Evolutionary conservation across 2,797 vertebrate genomes (phyloP).

Genomic region (Chlorospingus flavigularis): DNA sequence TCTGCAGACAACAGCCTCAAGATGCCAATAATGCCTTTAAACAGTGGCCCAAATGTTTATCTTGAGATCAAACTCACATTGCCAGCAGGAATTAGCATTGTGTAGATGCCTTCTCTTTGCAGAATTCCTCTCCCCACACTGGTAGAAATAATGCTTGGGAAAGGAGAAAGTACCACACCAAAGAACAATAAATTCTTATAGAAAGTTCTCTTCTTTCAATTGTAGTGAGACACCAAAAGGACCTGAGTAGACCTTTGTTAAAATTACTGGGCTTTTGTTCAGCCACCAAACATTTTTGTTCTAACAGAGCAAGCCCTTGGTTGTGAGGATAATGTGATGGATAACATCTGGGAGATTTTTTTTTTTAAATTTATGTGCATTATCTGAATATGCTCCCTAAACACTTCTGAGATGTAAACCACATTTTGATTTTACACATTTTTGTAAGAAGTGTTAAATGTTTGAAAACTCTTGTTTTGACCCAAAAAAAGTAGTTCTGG

Average conservation of each 20-base stretch:
- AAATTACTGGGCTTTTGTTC: neutral
- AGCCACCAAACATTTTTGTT: neutral
- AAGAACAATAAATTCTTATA: neutral
- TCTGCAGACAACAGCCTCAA: neutral
- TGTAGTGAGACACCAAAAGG: neutral
- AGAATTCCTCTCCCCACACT: neutral
- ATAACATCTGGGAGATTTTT: neutral
- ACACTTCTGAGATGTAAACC: neutral
- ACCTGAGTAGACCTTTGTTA: neutral
- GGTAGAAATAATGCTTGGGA: neutral
- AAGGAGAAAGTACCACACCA: neutral
- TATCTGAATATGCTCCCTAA: neutral
- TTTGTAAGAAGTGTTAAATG: neutral
- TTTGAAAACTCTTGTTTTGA: neutral
- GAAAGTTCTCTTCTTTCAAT: neutral
- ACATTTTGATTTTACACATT: neutral
- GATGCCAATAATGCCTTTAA: neutral
- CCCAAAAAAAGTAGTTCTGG: neutral
- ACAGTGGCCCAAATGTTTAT: neutral
- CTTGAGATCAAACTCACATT: neutral
- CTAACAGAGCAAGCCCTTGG: neutral
- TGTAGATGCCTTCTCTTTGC: neutral
- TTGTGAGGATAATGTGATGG: neutral
- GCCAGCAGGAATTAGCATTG: neutral
- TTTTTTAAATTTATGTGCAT: fast-evolving